Evolutionary conservation across 2,113 vertebrate species (phyloP).

Genomic region (Theristicus caerulescens): DNA sequence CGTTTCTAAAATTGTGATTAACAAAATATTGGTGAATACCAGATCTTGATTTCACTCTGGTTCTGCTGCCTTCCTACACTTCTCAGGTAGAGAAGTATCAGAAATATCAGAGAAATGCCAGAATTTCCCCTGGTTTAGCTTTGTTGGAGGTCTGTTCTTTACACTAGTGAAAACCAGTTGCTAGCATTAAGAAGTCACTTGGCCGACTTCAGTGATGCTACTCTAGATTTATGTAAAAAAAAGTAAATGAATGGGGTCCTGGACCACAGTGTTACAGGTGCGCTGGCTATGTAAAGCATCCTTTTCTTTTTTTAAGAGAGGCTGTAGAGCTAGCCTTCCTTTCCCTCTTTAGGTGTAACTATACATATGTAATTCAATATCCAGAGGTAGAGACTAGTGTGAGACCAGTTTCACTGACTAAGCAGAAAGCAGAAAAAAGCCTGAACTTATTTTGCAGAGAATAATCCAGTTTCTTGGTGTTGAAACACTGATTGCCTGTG

Average conservation of each 20-base stretch:
- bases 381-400: background rate
- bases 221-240: background rate
- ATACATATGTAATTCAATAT: fast-evolving
- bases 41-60: background rate
- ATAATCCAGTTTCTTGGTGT: background rate
- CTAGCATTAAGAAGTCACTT: background rate
- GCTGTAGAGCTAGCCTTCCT: background rate
- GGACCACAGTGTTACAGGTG: background rate
- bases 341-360: background rate
- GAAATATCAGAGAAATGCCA: background rate
- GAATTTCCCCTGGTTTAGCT: background rate
- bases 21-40: background rate
- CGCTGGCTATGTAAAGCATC: background rate
- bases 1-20: background rate
- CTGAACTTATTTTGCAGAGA: background rate
- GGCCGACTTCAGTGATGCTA: background rate
- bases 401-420: background rate
- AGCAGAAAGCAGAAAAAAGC: background rate
- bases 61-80: background rate
- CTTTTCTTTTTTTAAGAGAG: background rate
- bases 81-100: background rate
- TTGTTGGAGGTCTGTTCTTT: background rate
- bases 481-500: background rate
- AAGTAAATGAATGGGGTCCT: background rate
- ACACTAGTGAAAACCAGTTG: background rate